A percentile compares a stretch with the other conserved stretches of the same genome.
These are phyloP conservation scores for Chelon labrosus DNA, from an alignment of 2,797 vertebrate genomes.

Conservation along the genomic window DNA sequence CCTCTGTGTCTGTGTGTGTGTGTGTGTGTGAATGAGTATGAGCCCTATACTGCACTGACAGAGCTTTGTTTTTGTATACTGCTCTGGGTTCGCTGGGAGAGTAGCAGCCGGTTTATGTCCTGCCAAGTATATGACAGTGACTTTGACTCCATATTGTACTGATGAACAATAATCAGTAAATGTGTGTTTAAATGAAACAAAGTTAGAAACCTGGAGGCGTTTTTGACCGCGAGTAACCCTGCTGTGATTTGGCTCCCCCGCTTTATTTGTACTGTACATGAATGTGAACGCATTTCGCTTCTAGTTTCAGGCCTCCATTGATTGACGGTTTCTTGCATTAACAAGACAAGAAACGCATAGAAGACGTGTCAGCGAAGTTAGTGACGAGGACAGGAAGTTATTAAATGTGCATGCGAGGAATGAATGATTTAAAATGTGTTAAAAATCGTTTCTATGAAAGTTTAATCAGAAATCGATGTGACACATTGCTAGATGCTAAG, in stretches of 20 bases:
- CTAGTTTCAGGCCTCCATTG: background rate
- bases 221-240: too few species aligned
- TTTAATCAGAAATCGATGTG: background rate
- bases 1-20: conserved; percentile 33
- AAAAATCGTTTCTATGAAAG: background rate
- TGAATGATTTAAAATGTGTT: background rate
- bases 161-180: background rate
- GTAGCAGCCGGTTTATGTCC: conserved; percentile 52
- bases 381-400: background rate
- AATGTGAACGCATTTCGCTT: background rate
- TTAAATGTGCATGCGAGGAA: background rate
- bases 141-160: conserved; percentile 18
- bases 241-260: too few species aligned
- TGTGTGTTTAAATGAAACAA: background rate
- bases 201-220: background rate
- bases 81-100: conserved; percentile 41
- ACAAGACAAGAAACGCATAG: background rate
- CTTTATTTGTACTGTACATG: background rate
- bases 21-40: conserved; percentile 23
- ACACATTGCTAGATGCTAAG: background rate
- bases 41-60: conserved; percentile 44
- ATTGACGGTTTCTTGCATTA: background rate
- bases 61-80: conserved; percentile 51
- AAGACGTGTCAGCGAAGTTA: background rate
- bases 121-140: conserved; percentile 43